Evolutionary conservation across 2,888 invertebrate species (phyloP).

Genomic region (Hirtodrosophila trivittata): DNA sequence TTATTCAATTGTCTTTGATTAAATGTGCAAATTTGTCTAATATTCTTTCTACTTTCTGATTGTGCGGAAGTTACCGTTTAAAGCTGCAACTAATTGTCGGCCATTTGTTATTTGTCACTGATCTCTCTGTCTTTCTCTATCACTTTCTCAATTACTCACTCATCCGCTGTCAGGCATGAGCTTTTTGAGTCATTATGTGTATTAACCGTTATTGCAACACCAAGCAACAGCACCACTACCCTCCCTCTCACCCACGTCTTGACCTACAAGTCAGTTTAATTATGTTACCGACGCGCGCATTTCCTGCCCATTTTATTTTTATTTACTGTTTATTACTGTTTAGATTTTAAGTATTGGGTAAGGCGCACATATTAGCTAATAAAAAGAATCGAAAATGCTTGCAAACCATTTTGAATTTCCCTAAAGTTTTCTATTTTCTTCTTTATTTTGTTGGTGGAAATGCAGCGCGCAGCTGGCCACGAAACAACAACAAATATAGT

Average conservation of each 20-base stretch:
- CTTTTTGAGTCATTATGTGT: constrained; percentile 36
- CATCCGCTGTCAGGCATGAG: constrained; percentile 35
- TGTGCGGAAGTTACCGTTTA: constrained; percentile 62
- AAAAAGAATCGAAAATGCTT: constrained; percentile 44
- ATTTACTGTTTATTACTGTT: constrained; percentile 65
- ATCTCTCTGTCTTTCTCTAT: constrained; percentile 30
- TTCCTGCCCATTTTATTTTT: constrained; percentile 62
- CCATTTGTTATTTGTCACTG: constrained; percentile 62
- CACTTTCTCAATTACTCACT: constrained; percentile 63
- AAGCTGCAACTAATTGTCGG: constrained; percentile 52
- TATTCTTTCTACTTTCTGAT: constrained; percentile 40
- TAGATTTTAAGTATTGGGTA: constrained; percentile 56
- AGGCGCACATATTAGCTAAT: constrained; percentile 55
- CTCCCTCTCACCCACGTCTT: constrained; percentile 55
- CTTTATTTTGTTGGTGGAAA: constrained; percentile 30
- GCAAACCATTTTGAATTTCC: constrained; percentile 52
- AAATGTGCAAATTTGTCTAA: constrained; percentile 80
- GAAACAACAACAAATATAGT: constrained; percentile 60
- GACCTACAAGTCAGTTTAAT: constrained; percentile 65
- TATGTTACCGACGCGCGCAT: constrained; percentile 59
- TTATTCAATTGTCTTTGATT: constrained; percentile 80
- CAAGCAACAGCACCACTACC: neutral
- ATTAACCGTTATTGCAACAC: constrained; percentile 58
- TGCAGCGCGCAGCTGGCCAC: constrained; percentile 50
- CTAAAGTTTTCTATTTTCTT: constrained; percentile 26